These are phyloP conservation scores for Hyalella azteca DNA, from an alignment of 2,888 invertebrate genomes.

Conservation along the genomic window DNA sequence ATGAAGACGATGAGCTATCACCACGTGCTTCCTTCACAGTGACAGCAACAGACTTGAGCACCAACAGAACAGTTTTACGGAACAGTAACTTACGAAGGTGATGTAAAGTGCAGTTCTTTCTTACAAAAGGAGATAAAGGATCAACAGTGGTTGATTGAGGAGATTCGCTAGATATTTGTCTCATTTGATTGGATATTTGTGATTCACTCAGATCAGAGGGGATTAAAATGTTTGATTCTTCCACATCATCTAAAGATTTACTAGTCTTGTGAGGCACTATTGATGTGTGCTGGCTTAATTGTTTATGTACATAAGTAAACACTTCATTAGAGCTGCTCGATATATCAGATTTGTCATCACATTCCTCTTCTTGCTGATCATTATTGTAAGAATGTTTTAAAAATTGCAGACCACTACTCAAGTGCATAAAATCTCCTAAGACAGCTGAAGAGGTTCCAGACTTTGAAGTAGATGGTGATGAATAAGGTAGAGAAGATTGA, in stretches of 20 bases:
- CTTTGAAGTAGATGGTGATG: neutral
- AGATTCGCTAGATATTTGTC: too few species aligned
- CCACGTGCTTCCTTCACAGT: constrained; percentile 88
- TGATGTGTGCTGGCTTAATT: too few species aligned
- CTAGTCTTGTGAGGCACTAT: neutral
- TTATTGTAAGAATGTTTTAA: constrained; percentile 1
- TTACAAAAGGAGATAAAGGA: too few species aligned
- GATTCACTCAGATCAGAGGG: too few species aligned
- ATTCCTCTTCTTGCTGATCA: neutral
- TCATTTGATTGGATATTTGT: too few species aligned
- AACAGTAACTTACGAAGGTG: constrained; percentile 77
- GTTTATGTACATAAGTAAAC: neutral
- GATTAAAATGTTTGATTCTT: too few species aligned
- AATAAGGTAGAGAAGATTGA: neutral
- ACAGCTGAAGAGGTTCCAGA: neutral
- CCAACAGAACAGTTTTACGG: constrained; percentile 84
- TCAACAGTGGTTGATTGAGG: too few species aligned
- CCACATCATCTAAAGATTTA: neutral
- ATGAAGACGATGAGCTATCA: constrained; percentile 69
- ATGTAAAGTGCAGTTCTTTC: constrained; percentile 61
- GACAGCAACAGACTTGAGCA: constrained; percentile 86
- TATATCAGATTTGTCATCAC: neutral
- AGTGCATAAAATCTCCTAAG: neutral
- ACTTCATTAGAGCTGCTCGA: neutral
- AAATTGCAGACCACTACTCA: neutral